A percentile compares a stretch with the other conserved stretches of the same genome.
Conservation (phyloP, 2,113 vertebrate species). For the Thunnus thynnus region DNA sequence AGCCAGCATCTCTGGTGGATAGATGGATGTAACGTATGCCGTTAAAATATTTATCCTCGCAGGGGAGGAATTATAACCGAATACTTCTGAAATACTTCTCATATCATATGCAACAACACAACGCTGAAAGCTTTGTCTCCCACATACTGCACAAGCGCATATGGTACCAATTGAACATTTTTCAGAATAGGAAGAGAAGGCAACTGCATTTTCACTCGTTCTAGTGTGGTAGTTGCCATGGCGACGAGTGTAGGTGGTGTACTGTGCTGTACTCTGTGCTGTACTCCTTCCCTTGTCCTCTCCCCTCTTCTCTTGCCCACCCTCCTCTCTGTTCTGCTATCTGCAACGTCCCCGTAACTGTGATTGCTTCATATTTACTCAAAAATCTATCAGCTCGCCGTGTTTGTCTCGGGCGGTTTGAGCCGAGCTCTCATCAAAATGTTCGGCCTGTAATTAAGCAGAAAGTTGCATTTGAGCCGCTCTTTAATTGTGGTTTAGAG, state of each 20-base stretch:
- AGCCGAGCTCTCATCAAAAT: background rate
- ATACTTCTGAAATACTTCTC: slow-evolving; percentile 20
- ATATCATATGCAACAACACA: slow-evolving; percentile 39
- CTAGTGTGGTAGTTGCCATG: slow-evolving; percentile 84
- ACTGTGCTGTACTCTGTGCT: slow-evolving; percentile 75
- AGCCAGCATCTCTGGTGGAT: slow-evolving; percentile 44
- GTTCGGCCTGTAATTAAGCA: background rate
- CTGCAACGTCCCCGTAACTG: slow-evolving; percentile 74
- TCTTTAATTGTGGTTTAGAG: background rate
- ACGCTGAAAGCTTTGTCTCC: slow-evolving; percentile 68
- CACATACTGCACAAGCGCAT: slow-evolving; percentile 70
- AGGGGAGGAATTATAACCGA: background rate
- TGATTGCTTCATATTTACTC: slow-evolving; percentile 54
- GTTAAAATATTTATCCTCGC: slow-evolving; percentile 8
- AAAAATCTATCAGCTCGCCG: background rate
- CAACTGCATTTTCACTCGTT: slow-evolving; percentile 77
- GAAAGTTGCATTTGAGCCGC: background rate
- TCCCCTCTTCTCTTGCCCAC: slow-evolving; percentile 67
- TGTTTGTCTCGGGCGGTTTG: background rate
- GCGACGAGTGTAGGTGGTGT: slow-evolving; percentile 84
- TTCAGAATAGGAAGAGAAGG: slow-evolving; percentile 71
- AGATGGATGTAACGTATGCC: slow-evolving; percentile 18
- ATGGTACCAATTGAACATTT: slow-evolving; percentile 73
- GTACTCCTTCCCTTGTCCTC: slow-evolving; percentile 75
- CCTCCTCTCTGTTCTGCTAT: slow-evolving; percentile 74